phyloP scores from a whole-genome alignment of 2,888 invertebrate species.

The Agonopterix subpropinquella region DNA sequence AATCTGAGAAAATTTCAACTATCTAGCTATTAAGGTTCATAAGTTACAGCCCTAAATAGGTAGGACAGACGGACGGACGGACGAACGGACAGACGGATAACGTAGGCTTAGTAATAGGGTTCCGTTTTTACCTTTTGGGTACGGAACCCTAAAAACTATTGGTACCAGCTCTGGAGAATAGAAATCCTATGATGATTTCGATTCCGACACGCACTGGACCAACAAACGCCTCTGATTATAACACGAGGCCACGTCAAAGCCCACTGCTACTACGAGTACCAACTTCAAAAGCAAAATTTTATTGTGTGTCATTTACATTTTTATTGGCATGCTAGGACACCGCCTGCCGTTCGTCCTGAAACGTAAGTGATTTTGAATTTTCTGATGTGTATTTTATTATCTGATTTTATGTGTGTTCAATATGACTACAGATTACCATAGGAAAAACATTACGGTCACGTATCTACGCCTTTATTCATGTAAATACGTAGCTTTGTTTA shows the following conservation, averaged over 20 bases:
- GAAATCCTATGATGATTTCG: slow-evolving; percentile 29
- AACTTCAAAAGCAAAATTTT: slow-evolving; percentile 71
- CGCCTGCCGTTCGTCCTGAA: slow-evolving; percentile 58
- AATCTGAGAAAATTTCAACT: too few species aligned
- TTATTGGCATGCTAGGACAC: slow-evolving; percentile 72
- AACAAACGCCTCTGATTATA: slow-evolving; percentile 51
- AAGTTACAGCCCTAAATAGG: too few species aligned
- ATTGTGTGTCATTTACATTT: slow-evolving; percentile 70
- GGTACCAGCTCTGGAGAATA: slow-evolving; percentile 31
- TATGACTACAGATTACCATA: slow-evolving; percentile 65
- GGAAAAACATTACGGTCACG: slow-evolving; percentile 54
- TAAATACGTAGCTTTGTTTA: too few species aligned
- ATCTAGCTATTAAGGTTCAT: too few species aligned
- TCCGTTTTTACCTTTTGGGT: too few species aligned
- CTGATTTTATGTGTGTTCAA: slow-evolving; percentile 69
- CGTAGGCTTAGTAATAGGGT: too few species aligned
- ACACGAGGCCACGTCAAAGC: slow-evolving; percentile 61
- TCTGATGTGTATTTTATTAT: slow-evolving; percentile 74
- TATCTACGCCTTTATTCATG: too few species aligned
- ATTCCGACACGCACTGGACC: slow-evolving; percentile 25
- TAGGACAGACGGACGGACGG: too few species aligned
- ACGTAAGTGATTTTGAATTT: slow-evolving; percentile 76
- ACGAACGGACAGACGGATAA: too few species aligned
- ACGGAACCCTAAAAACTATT: too few species aligned
- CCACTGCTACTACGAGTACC: slow-evolving; percentile 29